phyloP scores from a whole-genome alignment of 35 echinoderm and acorn worm genomes.

The Heliocidaris erythrogramma region DNA sequence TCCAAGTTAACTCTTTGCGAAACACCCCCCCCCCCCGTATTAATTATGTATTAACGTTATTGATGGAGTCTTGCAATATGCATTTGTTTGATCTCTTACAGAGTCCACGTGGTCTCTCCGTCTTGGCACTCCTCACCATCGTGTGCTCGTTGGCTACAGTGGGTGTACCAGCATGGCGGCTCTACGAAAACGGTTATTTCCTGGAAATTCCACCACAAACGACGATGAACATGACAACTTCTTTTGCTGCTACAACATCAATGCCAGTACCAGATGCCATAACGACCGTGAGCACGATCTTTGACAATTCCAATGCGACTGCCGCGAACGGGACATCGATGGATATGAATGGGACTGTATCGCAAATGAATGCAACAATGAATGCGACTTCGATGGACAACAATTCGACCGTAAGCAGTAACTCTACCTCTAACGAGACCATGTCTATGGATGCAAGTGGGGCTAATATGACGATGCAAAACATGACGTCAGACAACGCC shows the following conservation, averaged over 20 bases:
- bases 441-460: not conserved
- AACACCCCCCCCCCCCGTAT: too few species aligned
- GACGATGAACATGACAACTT: not conserved
- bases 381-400: not conserved
- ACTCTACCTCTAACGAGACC: not conserved
- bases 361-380: not conserved
- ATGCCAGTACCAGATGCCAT: not conserved
- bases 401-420: not conserved
- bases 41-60: too few species aligned
- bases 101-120: conserved; percentile 21
- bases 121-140: conserved; percentile 39
- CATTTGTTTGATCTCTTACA: not conserved
- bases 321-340: not conserved
- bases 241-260: not conserved
- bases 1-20: too few species aligned
- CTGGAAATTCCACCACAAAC: not conserved
- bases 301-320: not conserved
- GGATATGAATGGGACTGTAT: not conserved
- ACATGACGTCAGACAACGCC: not conserved
- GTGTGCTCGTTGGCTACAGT: conserved; percentile 27
- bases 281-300: not conserved
- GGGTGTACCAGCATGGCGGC: conserved; percentile 22
- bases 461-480: not conserved
- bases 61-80: too few species aligned
- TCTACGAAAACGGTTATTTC: conserved; percentile 47